These are phyloP conservation scores for Macrosiphum euphorbiae DNA, from an alignment of 2,888 invertebrate genomes.

Conservation along the genomic window DNA sequence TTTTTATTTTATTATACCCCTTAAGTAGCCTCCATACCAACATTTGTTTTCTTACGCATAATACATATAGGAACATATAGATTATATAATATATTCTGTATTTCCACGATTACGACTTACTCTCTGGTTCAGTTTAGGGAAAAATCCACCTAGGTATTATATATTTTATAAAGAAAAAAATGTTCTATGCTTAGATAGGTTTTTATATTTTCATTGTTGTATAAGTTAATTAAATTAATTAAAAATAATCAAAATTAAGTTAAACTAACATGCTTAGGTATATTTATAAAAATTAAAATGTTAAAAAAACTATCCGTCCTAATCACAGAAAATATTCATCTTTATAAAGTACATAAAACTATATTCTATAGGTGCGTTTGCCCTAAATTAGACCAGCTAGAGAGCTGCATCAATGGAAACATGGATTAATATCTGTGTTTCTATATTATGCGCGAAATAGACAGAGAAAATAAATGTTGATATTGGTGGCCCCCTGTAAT, in stretches of 20 bases:
- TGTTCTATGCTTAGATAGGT: background rate
- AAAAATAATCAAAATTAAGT: background rate
- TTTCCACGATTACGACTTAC: background rate
- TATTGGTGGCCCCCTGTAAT: background rate
- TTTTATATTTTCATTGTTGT: background rate
- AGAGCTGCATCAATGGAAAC: background rate
- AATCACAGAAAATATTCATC: background rate
- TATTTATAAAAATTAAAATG: background rate
- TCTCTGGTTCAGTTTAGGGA: too few species aligned
- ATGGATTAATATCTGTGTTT: background rate
- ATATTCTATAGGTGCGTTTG: too few species aligned
- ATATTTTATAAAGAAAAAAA: background rate
- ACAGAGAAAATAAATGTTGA: background rate
- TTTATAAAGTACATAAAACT: too few species aligned
- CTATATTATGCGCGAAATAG: background rate
- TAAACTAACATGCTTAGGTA: background rate
- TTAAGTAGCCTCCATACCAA: background rate
- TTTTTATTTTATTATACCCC: background rate
- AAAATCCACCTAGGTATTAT: background rate
- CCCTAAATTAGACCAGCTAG: background rate
- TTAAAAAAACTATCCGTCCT: background rate
- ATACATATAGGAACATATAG: background rate
- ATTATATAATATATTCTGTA: background rate
- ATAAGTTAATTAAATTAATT: background rate
- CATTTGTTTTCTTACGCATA: background rate